Base-by-base conservation (phyloP, 2,888 invertebrate species). In the Mythimna ferrago region DNA sequence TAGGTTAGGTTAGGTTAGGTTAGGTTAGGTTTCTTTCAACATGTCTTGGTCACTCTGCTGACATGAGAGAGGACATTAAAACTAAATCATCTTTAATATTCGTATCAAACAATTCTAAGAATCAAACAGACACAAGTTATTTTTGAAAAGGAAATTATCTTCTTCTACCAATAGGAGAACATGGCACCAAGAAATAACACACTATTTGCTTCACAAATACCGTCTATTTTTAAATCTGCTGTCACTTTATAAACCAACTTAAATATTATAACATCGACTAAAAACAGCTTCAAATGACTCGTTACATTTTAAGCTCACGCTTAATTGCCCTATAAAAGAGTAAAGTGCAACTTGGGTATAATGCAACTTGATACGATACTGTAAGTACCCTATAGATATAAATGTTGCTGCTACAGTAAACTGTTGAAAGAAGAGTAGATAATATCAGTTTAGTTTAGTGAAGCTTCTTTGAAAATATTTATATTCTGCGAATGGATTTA, bases 291-390 rank as follows among this genome's bases (percentile, higher is more conserved):
- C 53, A 65, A 75, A 58, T 67, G 56, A 73, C 66, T 61, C 26
- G 75, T 83, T 75, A 81, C 82, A 85, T 76, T 85, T 82, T 79
- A 80, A 84, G 76, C 71, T 73, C 68, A 60, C 76, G 65, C 81
- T 80, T 89, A 89, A 89, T 87, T 81, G 80, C 44, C 63, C 71
- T 72, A 85, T 89, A 86, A 89, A 89, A 68, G 80, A 67, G 73
- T 81, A 82, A 83, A 88, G 74, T 84, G 83, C 81, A 85, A 76
- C 78, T 81, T 76, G 77, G 79, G 83, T 73, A 73, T 81, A 74
- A 82, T 87, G 82, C 79, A 83, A 84, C 75, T 74, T 74, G 71
- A 78, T 75, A 76, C 71, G 53, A 48, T 61, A 54, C 57, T 73
- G 76, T 81, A 7, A 80, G 67, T 81, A 66, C 48, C 64, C 54